These are phyloP conservation scores for Drosophila quinaria DNA, from an alignment of 2,888 invertebrate genomes.

Conservation along the genomic window DNA sequence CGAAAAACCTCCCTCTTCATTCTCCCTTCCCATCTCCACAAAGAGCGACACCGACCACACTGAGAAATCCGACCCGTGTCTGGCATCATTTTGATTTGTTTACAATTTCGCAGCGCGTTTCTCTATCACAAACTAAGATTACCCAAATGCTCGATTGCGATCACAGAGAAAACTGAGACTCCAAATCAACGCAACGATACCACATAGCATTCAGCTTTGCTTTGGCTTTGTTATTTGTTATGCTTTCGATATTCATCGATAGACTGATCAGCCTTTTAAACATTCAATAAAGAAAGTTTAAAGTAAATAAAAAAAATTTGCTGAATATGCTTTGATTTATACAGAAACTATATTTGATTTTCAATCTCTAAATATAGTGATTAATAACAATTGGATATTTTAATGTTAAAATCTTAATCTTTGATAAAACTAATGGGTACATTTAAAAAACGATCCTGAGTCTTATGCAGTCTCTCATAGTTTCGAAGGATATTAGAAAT, in stretches of 20 bases:
- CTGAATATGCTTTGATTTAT: too few relatives aligned
- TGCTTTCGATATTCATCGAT: neutral
- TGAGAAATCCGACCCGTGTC: neutral
- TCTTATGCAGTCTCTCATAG: too few relatives aligned
- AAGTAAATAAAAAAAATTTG: neutral
- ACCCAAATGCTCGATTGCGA: slow-evolving; percentile 6
- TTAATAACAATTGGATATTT: too few relatives aligned
- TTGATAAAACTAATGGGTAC: too few relatives aligned
- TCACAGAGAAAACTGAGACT: slow-evolving; percentile 9
- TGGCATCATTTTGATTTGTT: neutral
- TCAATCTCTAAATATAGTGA: too few relatives aligned
- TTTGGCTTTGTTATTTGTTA: neutral
- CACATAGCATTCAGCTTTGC: neutral
- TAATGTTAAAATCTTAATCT: too few relatives aligned
- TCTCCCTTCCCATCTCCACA: neutral
- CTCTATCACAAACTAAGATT: neutral
- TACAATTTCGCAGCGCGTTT: neutral
- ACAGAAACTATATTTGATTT: too few relatives aligned
- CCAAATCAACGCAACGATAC: too few relatives aligned
- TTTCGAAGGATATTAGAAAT: too few relatives aligned
- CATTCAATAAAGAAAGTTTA: neutral
- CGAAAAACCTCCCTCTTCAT: neutral
- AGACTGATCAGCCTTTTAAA: neutral
- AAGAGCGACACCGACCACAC: neutral
- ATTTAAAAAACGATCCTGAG: too few relatives aligned